phyloP scores from a whole-genome alignment of 2,888 invertebrate genomes.

The Teleiodes luculella region DNA sequence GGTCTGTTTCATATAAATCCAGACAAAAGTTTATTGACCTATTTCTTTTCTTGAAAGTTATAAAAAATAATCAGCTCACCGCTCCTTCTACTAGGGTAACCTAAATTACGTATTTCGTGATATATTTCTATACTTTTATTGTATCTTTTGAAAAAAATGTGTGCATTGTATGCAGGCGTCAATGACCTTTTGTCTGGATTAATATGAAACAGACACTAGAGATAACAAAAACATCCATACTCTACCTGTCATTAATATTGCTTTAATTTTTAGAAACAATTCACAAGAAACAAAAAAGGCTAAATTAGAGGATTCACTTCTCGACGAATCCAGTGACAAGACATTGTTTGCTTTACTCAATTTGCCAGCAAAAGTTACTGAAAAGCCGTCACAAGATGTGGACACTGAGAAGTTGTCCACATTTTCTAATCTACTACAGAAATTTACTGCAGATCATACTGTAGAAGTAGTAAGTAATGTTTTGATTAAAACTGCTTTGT shows the following conservation, averaged over 20 bases:
- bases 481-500: not conserved
- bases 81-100: no score
- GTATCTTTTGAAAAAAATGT: no score
- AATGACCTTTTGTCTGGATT: no score
- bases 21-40: no score
- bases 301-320: constrained; percentile 40
- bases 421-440: constrained; percentile 70
- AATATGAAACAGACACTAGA: no score
- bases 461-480: constrained; percentile 59
- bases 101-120: no score
- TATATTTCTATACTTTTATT: no score
- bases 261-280: constrained; percentile 38
- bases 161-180: no score
- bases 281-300: constrained; percentile 49
- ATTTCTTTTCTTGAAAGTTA: no score
- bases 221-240: no score
- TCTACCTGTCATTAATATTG: not conserved
- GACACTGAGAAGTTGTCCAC: constrained; percentile 63
- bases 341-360: constrained; percentile 78
- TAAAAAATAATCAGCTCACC: no score
- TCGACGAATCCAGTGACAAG: constrained; percentile 76
- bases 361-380: constrained; percentile 52
- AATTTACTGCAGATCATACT: constrained; percentile 66
- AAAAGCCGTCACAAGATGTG: constrained; percentile 48
- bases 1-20: not conserved